phyloP scores from a whole-genome alignment of 2,797 vertebrate genomes.

The Cynodonichthys magdalenae region DNA sequence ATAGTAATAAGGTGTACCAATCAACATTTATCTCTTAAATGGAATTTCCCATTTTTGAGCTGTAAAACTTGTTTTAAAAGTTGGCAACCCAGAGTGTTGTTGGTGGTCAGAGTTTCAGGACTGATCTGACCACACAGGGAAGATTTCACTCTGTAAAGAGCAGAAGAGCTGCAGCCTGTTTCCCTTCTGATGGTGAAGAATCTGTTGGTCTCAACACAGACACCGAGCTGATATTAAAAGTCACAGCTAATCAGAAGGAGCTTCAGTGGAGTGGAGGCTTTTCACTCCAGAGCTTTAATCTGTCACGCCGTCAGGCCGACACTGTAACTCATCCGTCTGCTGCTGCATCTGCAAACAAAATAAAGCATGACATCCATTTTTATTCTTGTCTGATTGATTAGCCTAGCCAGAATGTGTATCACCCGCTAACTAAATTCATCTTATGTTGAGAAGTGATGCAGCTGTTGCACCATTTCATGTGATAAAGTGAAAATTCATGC shows the following conservation, averaged over 20 bases:
- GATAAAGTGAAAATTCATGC: no score
- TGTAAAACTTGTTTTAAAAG: no score
- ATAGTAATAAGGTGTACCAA: no score
- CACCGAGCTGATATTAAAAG: slow-evolving; percentile 28
- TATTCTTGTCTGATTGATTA: slow-evolving; percentile 39
- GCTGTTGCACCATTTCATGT: no score
- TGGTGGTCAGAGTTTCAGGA: background rate
- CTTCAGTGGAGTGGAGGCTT: slow-evolving; percentile 16
- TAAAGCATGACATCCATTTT: slow-evolving; percentile 45
- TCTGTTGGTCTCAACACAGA: slow-evolving; percentile 11
- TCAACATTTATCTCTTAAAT: no score
- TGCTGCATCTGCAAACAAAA: slow-evolving; percentile 28
- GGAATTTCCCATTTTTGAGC: no score
- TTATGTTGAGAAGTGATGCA: no score
- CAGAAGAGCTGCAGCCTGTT: slow-evolving; percentile 10
- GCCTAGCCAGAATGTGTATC: slow-evolving; percentile 8
- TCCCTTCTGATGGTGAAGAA: slow-evolving; percentile 21
- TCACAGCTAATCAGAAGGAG: slow-evolving; percentile 39
- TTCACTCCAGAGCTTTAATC: slow-evolving; percentile 29
- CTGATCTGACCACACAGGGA: background rate
- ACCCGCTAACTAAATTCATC: no score
- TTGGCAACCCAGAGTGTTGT: no score
- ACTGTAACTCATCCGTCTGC: slow-evolving; percentile 14
- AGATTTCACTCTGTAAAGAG: slow-evolving; percentile 2
- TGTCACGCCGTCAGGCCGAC: slow-evolving; percentile 27